Evolutionary conservation across 2,797 vertebrate genomes (phyloP).

Genomic region (Myotis planiceps): DNA sequence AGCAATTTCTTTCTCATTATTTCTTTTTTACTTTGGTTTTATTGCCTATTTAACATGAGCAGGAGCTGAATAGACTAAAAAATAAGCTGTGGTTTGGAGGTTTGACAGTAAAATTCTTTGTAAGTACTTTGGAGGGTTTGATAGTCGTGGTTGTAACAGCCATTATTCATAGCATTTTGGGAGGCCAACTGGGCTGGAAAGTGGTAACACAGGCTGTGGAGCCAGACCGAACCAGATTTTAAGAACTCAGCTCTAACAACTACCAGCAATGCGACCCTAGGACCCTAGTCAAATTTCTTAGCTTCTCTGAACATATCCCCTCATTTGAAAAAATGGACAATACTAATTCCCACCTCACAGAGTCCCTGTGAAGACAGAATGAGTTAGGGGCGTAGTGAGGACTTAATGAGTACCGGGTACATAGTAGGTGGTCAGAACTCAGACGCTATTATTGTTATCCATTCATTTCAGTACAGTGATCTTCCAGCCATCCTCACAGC

Average conservation of each 20-base stretch:
- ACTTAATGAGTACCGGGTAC: background rate
- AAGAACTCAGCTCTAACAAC: background rate
- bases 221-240: background rate
- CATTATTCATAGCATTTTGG: background rate
- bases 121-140: background rate
- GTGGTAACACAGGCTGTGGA: background rate
- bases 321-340: background rate
- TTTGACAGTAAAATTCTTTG: background rate
- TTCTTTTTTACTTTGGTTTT: constrained; percentile 13
- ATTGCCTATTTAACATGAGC: background rate
- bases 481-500: background rate
- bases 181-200: background rate
- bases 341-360: background rate
- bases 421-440: background rate
- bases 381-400: background rate
- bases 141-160: background rate
- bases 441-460: background rate
- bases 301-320: background rate
- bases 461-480: background rate
- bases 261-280: background rate
- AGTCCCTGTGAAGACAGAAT: background rate
- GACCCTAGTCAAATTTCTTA: background rate
- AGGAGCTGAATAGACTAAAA: background rate
- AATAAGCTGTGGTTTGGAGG: background rate
- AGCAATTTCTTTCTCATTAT: constrained; percentile 2